These are phyloP conservation scores for Phylloscopus collybita DNA, from an alignment of 2,797 vertebrate species.

Conservation along the genomic window DNA sequence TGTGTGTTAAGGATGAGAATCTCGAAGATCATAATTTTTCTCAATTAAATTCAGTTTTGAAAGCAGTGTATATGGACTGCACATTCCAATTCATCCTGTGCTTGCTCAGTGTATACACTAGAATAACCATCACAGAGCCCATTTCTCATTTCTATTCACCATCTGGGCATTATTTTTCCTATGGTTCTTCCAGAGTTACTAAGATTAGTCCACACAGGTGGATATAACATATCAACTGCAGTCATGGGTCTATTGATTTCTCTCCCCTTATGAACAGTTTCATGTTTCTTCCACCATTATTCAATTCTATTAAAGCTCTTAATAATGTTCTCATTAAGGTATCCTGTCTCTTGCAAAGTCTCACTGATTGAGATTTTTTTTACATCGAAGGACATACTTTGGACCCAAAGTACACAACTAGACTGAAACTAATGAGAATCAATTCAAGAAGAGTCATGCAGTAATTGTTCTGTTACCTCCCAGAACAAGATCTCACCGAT, in stretches of 20 bases:
- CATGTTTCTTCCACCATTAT: not conserved
- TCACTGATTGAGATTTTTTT: not conserved
- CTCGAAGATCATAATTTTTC: not conserved
- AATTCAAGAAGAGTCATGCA: not conserved
- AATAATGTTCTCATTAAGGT: not conserved
- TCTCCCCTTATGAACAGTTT: not conserved
- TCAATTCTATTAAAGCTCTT: not conserved
- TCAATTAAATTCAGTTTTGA: not conserved
- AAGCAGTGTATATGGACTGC: not conserved
- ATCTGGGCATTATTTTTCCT: not conserved
- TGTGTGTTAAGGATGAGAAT: not conserved
- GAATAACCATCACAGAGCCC: not conserved
- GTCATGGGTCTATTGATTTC: not conserved
- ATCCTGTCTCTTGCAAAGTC: not conserved
- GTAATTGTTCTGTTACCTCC: not conserved
- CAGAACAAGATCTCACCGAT: not conserved
- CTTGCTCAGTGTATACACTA: not conserved
- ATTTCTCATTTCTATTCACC: not conserved
- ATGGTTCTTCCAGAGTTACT: not conserved
- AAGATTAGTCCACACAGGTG: not conserved
- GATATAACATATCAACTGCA: not conserved
- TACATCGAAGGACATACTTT: not conserved
- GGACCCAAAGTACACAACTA: not conserved
- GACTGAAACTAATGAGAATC: not conserved
- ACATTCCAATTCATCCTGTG: not conserved